A percentile compares a stretch with the other conserved stretches of the same genome.
Evolutionary conservation across 2,888 invertebrate species (phyloP).

Genomic region (Acanthoscelides obtectus): DNA sequence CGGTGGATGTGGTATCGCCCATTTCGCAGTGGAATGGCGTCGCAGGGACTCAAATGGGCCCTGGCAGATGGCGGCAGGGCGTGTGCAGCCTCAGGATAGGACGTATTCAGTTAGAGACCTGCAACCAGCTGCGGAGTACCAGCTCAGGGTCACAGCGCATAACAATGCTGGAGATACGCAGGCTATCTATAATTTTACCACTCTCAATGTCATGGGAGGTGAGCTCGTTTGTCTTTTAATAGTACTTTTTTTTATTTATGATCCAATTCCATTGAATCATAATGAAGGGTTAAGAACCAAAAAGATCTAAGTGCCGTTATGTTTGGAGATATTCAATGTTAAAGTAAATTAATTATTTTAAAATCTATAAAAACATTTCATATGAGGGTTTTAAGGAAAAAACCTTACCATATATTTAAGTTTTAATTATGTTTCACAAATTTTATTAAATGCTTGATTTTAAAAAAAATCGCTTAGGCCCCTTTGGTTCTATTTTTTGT

Average conservation of each 20-base stretch:
- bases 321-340: too few species aligned
- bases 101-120: constrained; percentile 76
- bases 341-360: too few species aligned
- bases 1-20: constrained; percentile 81
- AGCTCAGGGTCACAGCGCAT: constrained; percentile 71
- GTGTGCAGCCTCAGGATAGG: constrained; percentile 75
- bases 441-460: too few species aligned
- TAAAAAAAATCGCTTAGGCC: too few species aligned
- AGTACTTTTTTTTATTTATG: neutral
- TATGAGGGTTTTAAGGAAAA: too few species aligned
- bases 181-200: constrained; percentile 81
- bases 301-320: too few species aligned
- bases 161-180: constrained; percentile 84
- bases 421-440: too few species aligned
- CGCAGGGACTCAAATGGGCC: constrained; percentile 51
- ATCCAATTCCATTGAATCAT: too few species aligned
- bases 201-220: constrained; percentile 73
- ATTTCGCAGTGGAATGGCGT: constrained; percentile 78
- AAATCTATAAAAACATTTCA: too few species aligned
- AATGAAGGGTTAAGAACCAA: neutral
- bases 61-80: constrained; percentile 77
- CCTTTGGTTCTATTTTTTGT: too few species aligned
- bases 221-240: constrained; percentile 32
- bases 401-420: too few species aligned
- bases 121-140: constrained; percentile 70